Conservation (phyloP, 2,113 vertebrate genomes). For the Potamarius usumacintae region DNA sequence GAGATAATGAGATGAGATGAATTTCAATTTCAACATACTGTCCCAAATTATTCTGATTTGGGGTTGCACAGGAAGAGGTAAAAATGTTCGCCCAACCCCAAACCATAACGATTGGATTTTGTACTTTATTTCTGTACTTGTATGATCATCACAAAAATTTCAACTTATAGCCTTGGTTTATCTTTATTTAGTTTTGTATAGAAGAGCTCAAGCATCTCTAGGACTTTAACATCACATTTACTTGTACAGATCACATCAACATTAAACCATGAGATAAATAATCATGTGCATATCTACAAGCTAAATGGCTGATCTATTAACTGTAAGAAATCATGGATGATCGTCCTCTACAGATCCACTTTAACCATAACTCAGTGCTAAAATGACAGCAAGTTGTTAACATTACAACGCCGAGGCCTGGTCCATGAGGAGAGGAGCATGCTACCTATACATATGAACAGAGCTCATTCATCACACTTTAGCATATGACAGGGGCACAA, state of each 20-base stretch:
- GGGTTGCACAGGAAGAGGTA: neutral
- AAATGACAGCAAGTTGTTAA: conserved; percentile 57
- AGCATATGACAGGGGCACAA: conserved; percentile 63
- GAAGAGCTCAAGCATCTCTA: neutral
- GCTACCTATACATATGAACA: conserved; percentile 64
- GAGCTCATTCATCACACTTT: conserved; percentile 68
- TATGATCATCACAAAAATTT: neutral
- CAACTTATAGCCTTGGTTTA: neutral
- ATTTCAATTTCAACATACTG: too few relatives aligned
- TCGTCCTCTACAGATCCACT: neutral
- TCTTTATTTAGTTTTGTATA: neutral
- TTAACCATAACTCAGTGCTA: neutral
- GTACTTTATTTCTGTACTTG: neutral
- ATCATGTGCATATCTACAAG: neutral
- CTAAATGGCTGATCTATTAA: neutral
- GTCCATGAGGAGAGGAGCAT: conserved; percentile 56
- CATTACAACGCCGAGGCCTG: conserved; percentile 52
- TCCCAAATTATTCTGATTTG: too few relatives aligned
- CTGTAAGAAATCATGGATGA: neutral
- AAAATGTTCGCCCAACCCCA: neutral
- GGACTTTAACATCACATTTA: neutral
- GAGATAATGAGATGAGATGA: too few relatives aligned
- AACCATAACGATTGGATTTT: neutral
- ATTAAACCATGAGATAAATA: neutral
- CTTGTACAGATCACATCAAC: conserved; percentile 5